Evolutionary conservation across 1,140 invertebrate species (phyloP), one percentile per base, ranked within the genome.

Genomic region (Thereuonema tuberculata): DNA sequence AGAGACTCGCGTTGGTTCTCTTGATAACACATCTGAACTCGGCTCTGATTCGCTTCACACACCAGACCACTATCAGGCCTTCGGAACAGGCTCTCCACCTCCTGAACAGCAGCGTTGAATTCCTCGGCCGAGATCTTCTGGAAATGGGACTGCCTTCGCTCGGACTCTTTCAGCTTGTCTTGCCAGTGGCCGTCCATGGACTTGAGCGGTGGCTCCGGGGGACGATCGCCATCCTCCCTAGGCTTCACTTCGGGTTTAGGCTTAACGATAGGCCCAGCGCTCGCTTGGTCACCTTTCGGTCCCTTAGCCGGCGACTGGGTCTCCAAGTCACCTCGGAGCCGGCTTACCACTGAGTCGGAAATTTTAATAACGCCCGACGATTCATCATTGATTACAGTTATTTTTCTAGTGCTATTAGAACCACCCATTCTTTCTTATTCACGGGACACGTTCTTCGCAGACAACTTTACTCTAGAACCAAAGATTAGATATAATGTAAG

Each of bases 321-420:
- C 12, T 55, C 53, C 14, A 26, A 55, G 5, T 55, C 25, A 27
- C 53, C 53, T 27, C 53, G 24, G 14, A 55, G 28, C 14, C 53
- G 23, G 27, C 27, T 26, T 3, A 55, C 53, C 26, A 55, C 53
- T 2, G 53, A 55, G 21, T 55, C 53, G 3, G 53, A 55, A 55
- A 55, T 55, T 55, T 55, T 55, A 5, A 55, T 55, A 28, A 55
- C 53, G 5, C 53, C 53, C 5, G 24, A 17, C 3, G 25, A 27
- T 25, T 55, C 53, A 25, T 55, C 53, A 21, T 55, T 55, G 12
- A 55, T 25, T 28, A 55, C 53, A 14, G 53, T 55, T 27, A 55
- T 55, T 29, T 23, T 12, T 25, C 53, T 25, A 9, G 53, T 55
- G 21, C 53, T 55, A 29, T 28, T 55, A 17, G 24, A 27, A 26